Conservation (phyloP, 1,140 invertebrate species). For the Bilobella aurantiaca region DNA sequence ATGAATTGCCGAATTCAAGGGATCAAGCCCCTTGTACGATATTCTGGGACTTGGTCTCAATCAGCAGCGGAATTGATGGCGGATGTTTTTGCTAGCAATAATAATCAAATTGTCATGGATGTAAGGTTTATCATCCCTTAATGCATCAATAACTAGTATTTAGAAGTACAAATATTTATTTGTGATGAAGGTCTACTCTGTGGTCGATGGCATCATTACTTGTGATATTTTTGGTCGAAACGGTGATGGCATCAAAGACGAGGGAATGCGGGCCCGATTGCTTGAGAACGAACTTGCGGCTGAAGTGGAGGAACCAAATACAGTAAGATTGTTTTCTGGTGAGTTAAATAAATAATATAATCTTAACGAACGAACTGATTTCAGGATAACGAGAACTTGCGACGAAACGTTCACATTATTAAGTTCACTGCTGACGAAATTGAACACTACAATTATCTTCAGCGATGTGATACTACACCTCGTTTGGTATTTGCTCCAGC, state of each 20-base stretch:
- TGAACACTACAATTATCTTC: no score
- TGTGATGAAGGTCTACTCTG: conserved; percentile 40
- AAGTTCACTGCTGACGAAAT: no score
- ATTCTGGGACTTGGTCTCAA: conserved; percentile 38
- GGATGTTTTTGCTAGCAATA: not conserved
- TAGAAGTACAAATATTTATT: not conserved
- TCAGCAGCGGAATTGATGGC: not conserved
- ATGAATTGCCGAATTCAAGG: conserved; percentile 59
- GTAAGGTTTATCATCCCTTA: no score
- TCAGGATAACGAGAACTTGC: not conserved
- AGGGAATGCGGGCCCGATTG: conserved; percentile 38
- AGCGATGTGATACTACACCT: no score
- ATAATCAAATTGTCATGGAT: not conserved
- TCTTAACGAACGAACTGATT: not conserved
- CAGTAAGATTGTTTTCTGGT: not conserved
- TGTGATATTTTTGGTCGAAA: conserved; percentile 47
- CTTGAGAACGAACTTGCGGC: conserved; percentile 50
- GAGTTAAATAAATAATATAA: not conserved
- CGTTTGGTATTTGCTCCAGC: no score
- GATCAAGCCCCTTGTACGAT: conserved; percentile 52
- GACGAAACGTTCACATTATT: not conserved
- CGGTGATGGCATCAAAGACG: conserved; percentile 12
- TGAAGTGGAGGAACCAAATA: not conserved
- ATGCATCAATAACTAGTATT: no score
- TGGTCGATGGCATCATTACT: conserved; percentile 57